phyloP scores from a whole-genome alignment of 2,113 vertebrate species.

The Cygnus buccinator region DNA sequence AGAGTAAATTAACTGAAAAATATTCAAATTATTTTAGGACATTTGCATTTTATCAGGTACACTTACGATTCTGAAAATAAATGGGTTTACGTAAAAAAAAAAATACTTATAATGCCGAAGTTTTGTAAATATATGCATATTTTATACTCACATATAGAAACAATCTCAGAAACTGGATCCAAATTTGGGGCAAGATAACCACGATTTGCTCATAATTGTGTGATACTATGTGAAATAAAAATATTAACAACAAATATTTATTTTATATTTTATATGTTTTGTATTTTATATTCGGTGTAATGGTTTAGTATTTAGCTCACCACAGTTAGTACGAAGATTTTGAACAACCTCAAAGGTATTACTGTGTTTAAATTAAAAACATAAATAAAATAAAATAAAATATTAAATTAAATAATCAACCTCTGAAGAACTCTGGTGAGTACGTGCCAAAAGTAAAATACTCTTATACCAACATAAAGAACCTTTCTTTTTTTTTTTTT shows the following conservation, averaged over 20 bases:
- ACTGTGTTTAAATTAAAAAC: background rate
- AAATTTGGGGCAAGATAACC: background rate
- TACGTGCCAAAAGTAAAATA: background rate
- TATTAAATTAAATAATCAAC: background rate
- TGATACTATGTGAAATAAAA: background rate
- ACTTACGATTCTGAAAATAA: background rate
- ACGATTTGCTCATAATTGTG: background rate
- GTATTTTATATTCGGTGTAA: background rate
- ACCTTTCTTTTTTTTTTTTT: background rate
- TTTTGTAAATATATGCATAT: background rate
- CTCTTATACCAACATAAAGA: background rate
- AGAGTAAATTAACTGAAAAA: background rate
- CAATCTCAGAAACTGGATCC: background rate
- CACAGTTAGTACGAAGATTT: background rate
- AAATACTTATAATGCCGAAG: background rate
- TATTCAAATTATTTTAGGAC: background rate
- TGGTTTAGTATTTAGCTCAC: background rate
- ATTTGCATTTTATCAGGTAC: background rate
- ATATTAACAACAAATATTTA: background rate
- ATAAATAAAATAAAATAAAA: rapidly evolving
- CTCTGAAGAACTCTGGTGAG: background rate
- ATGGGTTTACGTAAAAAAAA: background rate
- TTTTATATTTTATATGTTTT: background rate
- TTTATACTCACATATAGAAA: background rate
- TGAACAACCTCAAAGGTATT: background rate